phyloP scores from a whole-genome alignment of 1,140 invertebrate species.

The Capitella teleta region DNA sequence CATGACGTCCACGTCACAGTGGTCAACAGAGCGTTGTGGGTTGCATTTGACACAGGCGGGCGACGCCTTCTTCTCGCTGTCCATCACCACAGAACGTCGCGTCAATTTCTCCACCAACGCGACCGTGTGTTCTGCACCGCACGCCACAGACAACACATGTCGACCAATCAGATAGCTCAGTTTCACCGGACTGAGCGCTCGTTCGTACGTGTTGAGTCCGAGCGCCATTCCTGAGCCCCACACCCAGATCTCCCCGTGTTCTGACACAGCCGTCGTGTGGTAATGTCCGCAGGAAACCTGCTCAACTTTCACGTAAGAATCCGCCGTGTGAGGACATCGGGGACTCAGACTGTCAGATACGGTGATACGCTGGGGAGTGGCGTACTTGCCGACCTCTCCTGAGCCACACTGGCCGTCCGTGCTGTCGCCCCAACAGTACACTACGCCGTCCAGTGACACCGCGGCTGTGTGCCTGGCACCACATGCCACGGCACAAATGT shows the following conservation, averaged over 20 bases:
- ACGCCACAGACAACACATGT: constrained; percentile 50
- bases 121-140: constrained; percentile 56
- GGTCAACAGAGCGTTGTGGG: too few species aligned
- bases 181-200: constrained; percentile 46
- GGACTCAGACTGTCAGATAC: background rate
- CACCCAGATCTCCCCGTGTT: constrained; percentile 70
- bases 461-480: constrained; percentile 31
- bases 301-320: constrained; percentile 41
- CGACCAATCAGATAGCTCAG: constrained; percentile 58
- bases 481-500: too few species aligned
- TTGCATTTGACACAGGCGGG: constrained; percentile 24
- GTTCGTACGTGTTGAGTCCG: constrained; percentile 45
- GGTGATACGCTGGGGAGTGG: constrained; percentile 14
- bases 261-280: constrained; percentile 73
- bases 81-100: constrained; percentile 56
- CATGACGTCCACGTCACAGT: too few species aligned
- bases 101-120: constrained; percentile 51
- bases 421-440: constrained; percentile 35
- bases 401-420: constrained; percentile 29
- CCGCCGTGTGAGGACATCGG: too few species aligned
- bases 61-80: constrained; percentile 40
- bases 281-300: constrained; percentile 64
- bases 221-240: constrained; percentile 60
- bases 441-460: constrained; percentile 21
- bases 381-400: constrained; percentile 16